Percentiles rank a stretch among this genome's conserved stretches.
phyloP scores from a whole-genome alignment of 2,888 invertebrate genomes.

The Hyalella azteca region DNA sequence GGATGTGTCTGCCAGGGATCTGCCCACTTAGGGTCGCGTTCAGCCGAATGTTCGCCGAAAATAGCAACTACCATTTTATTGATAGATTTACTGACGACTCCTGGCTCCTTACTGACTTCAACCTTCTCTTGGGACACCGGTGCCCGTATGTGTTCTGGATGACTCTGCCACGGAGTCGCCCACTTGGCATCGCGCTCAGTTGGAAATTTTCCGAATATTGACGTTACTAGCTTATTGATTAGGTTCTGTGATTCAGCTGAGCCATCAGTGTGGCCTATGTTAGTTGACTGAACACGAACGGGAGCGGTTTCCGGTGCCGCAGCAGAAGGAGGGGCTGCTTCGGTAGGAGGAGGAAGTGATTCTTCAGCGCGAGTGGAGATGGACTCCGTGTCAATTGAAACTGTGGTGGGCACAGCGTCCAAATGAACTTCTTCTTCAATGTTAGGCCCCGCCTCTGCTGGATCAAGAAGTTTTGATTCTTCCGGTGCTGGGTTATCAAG shows the following conservation, averaged over 20 bases:
- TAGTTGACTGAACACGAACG: background rate
- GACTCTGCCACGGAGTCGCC: conserved; percentile 55
- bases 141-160: conserved; percentile 40
- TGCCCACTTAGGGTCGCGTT: conserved; percentile 49
- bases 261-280: background rate
- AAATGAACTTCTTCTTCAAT: too few species aligned
- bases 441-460: too few species aligned
- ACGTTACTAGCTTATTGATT: conserved; percentile 42
- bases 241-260: background rate
- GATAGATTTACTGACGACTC: conserved; percentile 35
- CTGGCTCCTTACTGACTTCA: conserved; percentile 8
- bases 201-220: conserved; percentile 38
- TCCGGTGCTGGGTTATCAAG: too few species aligned
- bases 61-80: conserved; percentile 12
- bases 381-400: too few species aligned
- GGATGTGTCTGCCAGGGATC: conserved; percentile 56
- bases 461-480: too few species aligned
- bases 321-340: conserved; percentile 42
- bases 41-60: conserved; percentile 9
- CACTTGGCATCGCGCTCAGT: conserved; percentile 47
- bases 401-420: too few species aligned
- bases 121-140: background rate
- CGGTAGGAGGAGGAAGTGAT: conserved; percentile 12
- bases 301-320: conserved; percentile 18
- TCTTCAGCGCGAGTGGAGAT: too few species aligned